Evolutionary conservation across 1,140 invertebrate species (phyloP).

Genomic region (Drosophila lacteicornis): DNA sequence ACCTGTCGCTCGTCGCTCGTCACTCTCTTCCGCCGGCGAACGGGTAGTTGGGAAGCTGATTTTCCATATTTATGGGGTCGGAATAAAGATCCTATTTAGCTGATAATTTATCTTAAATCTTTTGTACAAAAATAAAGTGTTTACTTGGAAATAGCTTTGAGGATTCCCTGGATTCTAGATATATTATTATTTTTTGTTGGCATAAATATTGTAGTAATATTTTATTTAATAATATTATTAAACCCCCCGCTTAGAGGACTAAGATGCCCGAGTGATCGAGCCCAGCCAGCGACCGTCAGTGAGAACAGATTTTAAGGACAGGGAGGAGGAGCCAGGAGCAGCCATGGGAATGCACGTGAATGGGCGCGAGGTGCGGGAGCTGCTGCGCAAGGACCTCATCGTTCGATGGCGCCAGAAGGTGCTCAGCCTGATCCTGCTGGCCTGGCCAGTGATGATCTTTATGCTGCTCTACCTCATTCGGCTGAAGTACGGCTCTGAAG

Average conservation of each 20-base stretch:
- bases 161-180: no score
- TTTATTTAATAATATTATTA: no score
- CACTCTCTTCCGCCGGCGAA: slow-evolving; percentile 15
- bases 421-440: slow-evolving; percentile 65
- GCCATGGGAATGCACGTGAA: slow-evolving; percentile 57
- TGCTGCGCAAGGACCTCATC: slow-evolving; percentile 79
- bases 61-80: neutral
- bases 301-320: slow-evolving; percentile 3
- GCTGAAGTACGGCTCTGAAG: slow-evolving; percentile 68
- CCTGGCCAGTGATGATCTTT: slow-evolving; percentile 74
- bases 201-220: neutral
- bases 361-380: slow-evolving; percentile 69
- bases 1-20: slow-evolving; percentile 2
- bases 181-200: no score
- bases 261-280: slow-evolving; percentile 26
- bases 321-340: neutral
- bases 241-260: neutral
- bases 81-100: neutral
- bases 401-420: slow-evolving; percentile 80
- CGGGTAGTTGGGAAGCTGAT: neutral
- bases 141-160: neutral
- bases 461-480: slow-evolving; percentile 80
- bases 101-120: neutral
- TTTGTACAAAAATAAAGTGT: neutral
- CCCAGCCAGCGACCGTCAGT: slow-evolving; percentile 6